Percentiles rank a stretch among this genome's conserved stretches.
Evolutionary conservation across 2,888 invertebrate species (phyloP).

Genomic region (Athrips mouffetella): DNA sequence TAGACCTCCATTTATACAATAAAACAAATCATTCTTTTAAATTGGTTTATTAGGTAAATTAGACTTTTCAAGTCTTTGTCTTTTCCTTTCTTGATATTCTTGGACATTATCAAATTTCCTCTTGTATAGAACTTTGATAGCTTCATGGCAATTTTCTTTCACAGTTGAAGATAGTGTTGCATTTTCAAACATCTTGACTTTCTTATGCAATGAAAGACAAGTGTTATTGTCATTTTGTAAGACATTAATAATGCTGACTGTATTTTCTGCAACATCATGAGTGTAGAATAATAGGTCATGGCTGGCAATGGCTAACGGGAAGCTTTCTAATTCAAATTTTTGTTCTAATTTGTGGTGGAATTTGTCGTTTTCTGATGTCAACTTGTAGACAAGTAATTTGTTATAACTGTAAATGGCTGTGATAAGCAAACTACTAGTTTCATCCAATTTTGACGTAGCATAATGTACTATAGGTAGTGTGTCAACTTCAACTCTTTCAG

Average conservation of each 20-base stretch:
- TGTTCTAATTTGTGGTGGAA: slow-evolving; percentile 47
- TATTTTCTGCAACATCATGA: slow-evolving; percentile 41
- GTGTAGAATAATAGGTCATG: slow-evolving; percentile 54
- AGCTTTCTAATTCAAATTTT: slow-evolving; percentile 53
- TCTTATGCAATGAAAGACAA: slow-evolving; percentile 31
- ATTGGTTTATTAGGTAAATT: too few species aligned
- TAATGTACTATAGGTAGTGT: slow-evolving; percentile 74
- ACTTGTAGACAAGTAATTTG: slow-evolving; percentile 64
- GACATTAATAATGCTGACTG: slow-evolving; percentile 50
- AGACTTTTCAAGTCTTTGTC: slow-evolving; percentile 81
- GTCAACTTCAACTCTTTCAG: slow-evolving; percentile 75
- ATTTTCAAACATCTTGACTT: slow-evolving; percentile 46
- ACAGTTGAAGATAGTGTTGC: slow-evolving; percentile 21
- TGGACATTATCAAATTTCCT: slow-evolving; percentile 88
- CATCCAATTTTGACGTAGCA: slow-evolving; percentile 44
- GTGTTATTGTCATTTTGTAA: slow-evolving; percentile 39
- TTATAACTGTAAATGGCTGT: slow-evolving; percentile 73
- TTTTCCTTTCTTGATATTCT: slow-evolving; percentile 88
- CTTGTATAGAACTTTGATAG: slow-evolving; percentile 82
- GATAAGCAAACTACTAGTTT: slow-evolving; percentile 62
- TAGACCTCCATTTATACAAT: too few species aligned
- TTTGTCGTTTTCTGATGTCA: slow-evolving; percentile 41
- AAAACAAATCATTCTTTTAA: too few species aligned
- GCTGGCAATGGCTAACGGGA: slow-evolving; percentile 62
- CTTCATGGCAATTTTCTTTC: slow-evolving; percentile 36